phyloP scores from a whole-genome alignment of 2,113 vertebrate genomes.

The Aspiorhynchus laticeps region DNA sequence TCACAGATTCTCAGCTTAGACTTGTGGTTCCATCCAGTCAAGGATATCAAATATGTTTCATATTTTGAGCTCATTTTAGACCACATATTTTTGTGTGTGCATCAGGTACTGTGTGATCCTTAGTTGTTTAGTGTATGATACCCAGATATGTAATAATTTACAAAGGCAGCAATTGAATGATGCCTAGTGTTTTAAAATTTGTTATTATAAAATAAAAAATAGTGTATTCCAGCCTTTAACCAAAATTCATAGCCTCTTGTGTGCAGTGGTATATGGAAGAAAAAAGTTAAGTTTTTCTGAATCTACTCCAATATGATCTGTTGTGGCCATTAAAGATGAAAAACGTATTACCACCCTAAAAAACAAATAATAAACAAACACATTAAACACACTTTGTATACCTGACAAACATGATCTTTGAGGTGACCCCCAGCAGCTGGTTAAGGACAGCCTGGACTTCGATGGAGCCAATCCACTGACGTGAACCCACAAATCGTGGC shows the following conservation, averaged over 20 bases:
- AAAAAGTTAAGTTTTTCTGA: neutral
- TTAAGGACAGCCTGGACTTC: slow-evolving; percentile 91
- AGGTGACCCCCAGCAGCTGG: slow-evolving; percentile 88
- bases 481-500: slow-evolving; percentile 85
- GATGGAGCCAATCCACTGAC: slow-evolving; percentile 95
- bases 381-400: slow-evolving; percentile 54
- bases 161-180: too few relatives aligned
- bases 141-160: too few relatives aligned
- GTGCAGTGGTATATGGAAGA: neutral
- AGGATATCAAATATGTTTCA: neutral
- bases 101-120: neutral
- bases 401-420: slow-evolving; percentile 96
- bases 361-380: neutral
- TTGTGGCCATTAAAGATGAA: neutral
- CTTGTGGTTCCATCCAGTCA: neutral
- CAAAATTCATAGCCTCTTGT: neutral
- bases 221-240: neutral
- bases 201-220: neutral
- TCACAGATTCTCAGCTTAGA: neutral
- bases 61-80: neutral
- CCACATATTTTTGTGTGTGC: neutral
- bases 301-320: neutral
- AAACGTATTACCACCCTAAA: neutral
- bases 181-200: neutral
- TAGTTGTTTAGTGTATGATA: neutral